phyloP scores from a whole-genome alignment of 2,888 invertebrate species.

The Epirrhoe tristata region DNA sequence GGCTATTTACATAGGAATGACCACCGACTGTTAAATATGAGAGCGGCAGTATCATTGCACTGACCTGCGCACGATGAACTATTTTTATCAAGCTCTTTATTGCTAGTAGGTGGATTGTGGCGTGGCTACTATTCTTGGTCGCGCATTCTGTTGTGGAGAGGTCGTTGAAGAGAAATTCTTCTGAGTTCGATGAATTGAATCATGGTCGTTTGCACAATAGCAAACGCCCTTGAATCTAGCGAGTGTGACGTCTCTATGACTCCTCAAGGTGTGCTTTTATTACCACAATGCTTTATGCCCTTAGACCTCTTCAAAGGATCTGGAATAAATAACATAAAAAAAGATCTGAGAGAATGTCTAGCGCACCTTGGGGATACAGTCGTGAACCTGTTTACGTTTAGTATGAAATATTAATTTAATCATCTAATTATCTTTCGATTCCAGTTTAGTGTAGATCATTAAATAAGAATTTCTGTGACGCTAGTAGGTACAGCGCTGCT shows the following conservation, averaged over 20 bases:
- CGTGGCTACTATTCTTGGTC: constrained; percentile 40
- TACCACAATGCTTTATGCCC: too few relatives aligned
- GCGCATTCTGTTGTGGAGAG: constrained; percentile 33
- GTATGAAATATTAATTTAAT: constrained; percentile 7
- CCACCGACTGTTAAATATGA: constrained; percentile 51
- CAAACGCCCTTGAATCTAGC: constrained; percentile 44
- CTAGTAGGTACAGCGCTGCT: constrained; percentile 27
- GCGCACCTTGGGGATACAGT: too few relatives aligned
- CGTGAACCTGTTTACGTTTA: too few relatives aligned
- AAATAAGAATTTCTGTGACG: constrained; percentile 30
- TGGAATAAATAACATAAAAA: too few relatives aligned
- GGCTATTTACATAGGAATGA: constrained; percentile 56
- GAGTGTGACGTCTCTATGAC: constrained; percentile 16
- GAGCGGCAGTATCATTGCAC: constrained; percentile 56
- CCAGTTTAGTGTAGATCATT: constrained; percentile 22
- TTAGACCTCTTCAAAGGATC: too few relatives aligned
- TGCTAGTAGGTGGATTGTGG: constrained; percentile 34
- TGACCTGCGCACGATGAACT: constrained; percentile 58
- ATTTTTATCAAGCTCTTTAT: constrained; percentile 46
- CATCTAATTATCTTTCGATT: neutral
- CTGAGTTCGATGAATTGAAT: constrained; percentile 46
- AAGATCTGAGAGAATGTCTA: too few relatives aligned
- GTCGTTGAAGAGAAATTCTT: constrained; percentile 36
- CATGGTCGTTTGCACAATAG: constrained; percentile 50
- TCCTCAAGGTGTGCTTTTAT: constrained; percentile 2